Evolutionary conservation across 2,797 vertebrate genomes (phyloP).

Genomic region (Lerista edwardsae): DNA sequence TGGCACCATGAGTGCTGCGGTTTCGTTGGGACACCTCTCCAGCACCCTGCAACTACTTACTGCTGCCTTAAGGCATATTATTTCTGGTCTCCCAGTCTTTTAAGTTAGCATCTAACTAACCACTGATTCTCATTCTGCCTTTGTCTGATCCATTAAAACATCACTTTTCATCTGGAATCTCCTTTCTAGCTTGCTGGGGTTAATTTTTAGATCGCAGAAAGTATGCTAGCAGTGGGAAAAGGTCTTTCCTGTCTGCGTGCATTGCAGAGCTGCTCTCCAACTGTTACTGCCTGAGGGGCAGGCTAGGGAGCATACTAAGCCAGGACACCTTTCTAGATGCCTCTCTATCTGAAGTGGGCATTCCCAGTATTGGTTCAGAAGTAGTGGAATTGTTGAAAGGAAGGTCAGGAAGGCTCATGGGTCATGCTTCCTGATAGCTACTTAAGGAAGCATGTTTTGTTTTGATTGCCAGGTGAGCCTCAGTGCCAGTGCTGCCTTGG

Average conservation of each 20-base stretch:
- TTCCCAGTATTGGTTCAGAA: neutral
- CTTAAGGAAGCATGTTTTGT: neutral
- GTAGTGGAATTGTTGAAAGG: neutral
- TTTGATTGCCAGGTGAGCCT: constrained; percentile 69
- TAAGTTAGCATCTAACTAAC: neutral
- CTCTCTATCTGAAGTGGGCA: neutral
- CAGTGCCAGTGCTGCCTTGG: constrained; percentile 58
- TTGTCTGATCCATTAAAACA: neutral
- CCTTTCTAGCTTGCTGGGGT: neutral
- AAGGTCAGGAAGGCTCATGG: neutral
- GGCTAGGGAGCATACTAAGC: neutral
- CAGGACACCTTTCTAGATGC: neutral
- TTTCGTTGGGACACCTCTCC: no score
- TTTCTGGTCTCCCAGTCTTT: neutral
- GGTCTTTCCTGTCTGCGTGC: neutral
- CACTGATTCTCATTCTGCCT: neutral
- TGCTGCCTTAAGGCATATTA: no score
- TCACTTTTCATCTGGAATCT: neutral
- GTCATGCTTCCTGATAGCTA: neutral
- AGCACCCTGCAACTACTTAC: no score
- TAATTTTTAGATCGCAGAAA: no score
- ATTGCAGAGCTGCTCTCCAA: neutral
- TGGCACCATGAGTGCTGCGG: no score
- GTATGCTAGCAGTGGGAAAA: neutral
- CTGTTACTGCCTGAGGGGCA: neutral